Conservation (phyloP, 2,797 vertebrate genomes). For the Masticophis lateralis region DNA sequence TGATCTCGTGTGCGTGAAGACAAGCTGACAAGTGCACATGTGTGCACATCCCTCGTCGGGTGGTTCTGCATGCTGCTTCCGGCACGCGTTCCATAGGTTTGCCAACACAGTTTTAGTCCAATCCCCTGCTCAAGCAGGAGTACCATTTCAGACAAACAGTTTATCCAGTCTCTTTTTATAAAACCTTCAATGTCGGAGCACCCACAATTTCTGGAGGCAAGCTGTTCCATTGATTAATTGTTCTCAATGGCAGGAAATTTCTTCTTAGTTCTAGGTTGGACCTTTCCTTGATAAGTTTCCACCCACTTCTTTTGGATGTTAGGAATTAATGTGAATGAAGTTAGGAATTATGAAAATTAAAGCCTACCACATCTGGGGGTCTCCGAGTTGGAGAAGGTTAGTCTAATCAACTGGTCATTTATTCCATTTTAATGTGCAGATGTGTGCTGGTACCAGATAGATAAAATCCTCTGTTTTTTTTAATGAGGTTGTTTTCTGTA, state of each 20-base stretch:
- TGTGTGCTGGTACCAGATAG: constrained; percentile 38
- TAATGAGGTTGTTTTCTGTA: background rate
- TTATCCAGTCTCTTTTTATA: background rate
- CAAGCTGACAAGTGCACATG: too few relatives aligned
- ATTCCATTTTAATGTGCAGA: constrained; percentile 31
- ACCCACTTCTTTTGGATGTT: background rate
- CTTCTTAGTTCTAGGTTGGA: background rate
- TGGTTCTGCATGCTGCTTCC: too few relatives aligned
- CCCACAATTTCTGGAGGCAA: background rate
- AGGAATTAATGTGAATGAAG: background rate
- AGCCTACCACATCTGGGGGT: background rate
- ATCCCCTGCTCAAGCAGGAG: background rate
- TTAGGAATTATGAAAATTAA: background rate
- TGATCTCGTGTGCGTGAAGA: too few relatives aligned
- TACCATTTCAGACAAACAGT: background rate
- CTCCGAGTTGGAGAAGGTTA: background rate
- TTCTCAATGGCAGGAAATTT: background rate
- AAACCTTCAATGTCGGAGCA: background rate
- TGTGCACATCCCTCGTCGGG: too few relatives aligned
- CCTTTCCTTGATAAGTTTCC: background rate
- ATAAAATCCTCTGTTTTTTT: background rate
- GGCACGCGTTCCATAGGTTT: too few relatives aligned
- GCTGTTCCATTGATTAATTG: background rate
- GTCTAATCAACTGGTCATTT: background rate
- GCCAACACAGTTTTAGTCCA: background rate